A percentile compares a stretch with the other conserved stretches of the same genome.
phyloP scores from a whole-genome alignment of 2,113 vertebrate species.

The Otolemur garnettii region DNA sequence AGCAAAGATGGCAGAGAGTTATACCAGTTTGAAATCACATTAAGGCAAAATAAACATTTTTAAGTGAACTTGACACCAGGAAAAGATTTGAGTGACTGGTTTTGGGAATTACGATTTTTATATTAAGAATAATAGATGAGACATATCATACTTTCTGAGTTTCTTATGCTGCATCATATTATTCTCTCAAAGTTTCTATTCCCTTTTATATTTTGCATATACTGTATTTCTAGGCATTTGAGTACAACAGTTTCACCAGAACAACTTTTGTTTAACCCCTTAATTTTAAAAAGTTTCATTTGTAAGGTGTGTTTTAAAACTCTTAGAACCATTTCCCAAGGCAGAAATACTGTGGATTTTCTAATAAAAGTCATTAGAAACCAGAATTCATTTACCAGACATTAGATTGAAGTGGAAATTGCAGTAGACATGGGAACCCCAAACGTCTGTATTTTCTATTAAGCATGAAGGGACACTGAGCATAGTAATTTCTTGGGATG shows the following conservation, averaged over 20 bases:
- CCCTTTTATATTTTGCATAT: background rate
- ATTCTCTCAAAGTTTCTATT: background rate
- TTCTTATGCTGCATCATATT: background rate
- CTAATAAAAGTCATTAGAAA: background rate
- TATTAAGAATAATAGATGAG: background rate
- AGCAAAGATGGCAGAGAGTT: background rate
- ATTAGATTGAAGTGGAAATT: background rate
- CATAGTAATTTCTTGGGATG: background rate
- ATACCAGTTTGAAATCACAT: background rate
- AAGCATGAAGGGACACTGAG: background rate
- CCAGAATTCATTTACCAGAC: background rate
- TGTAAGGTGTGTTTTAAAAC: conserved; percentile 9
- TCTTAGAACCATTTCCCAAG: background rate
- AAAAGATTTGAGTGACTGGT: background rate
- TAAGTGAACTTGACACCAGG: background rate
- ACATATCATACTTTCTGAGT: background rate
- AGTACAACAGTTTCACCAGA: background rate
- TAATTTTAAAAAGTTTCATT: conserved; percentile 47
- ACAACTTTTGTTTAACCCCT: background rate
- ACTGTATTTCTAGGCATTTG: background rate
- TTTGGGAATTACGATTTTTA: conserved; percentile 26
- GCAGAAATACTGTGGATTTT: background rate
- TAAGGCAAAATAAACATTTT: conserved; percentile 20
- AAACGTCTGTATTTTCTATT: background rate
- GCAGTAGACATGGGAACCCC: background rate